Evolutionary conservation across 1,140 invertebrate species (phyloP).

Genomic region (Ladona fulva): DNA sequence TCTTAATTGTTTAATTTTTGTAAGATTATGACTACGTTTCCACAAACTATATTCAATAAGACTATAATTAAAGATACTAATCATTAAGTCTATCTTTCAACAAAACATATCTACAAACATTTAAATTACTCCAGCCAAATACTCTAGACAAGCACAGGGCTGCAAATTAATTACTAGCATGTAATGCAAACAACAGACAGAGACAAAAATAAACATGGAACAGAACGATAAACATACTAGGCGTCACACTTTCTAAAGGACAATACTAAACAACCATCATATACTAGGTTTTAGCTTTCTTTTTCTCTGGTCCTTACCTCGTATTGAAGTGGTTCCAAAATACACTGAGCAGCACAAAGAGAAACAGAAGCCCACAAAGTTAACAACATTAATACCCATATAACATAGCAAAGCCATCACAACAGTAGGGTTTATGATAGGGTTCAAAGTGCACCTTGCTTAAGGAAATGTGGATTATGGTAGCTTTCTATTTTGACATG

Average conservation of each 20-base stretch:
- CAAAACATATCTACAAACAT: too few species aligned
- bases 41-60: too few species aligned
- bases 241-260: slow-evolving; percentile 16
- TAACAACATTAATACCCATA: slow-evolving; percentile 14
- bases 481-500: slow-evolving; percentile 4
- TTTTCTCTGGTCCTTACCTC: slow-evolving; percentile 64
- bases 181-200: neutral
- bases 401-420: slow-evolving; percentile 16
- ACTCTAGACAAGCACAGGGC: slow-evolving; percentile 2
- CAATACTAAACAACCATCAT: slow-evolving; percentile 16
- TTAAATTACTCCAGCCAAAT: neutral
- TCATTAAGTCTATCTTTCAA: too few species aligned
- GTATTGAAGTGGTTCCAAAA: slow-evolving; percentile 97
- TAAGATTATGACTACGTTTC: too few species aligned
- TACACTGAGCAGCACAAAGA: slow-evolving; percentile 60
- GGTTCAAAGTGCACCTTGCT: neutral
- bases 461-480: neutral
- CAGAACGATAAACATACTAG: slow-evolving; percentile 19
- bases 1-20: too few species aligned
- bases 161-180: neutral
- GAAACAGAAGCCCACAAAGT: slow-evolving; percentile 26
- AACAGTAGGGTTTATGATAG: neutral
- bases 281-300: slow-evolving; percentile 15
- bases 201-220: slow-evolving; percentile 12
- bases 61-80: too few species aligned